Base-by-base conservation (phyloP, 2,888 invertebrate species). In the Subacronicta megacephala region DNA sequence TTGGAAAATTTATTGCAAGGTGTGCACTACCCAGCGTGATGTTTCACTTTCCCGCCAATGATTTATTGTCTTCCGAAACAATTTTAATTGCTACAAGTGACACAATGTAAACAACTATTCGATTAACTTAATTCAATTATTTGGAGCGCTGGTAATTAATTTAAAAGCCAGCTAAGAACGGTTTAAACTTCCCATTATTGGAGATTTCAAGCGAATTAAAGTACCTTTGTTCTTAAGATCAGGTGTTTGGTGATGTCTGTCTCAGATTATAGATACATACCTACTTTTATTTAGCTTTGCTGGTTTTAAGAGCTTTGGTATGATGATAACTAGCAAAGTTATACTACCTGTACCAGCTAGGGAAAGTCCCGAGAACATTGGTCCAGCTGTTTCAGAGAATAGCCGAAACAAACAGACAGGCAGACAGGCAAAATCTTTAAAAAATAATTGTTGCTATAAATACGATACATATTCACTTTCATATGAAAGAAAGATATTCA, bases 41-140 rank as follows among this genome's bases (percentile, higher is more conserved):
- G 93, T 91, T 93, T 93, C 93, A 94, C 92, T 94, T 91, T 92
- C 89, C 81, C 81, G 82, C 84, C 89, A 93, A 93, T 94, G 93
- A 94, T 94, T 94, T 93, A 94, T 93, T 82, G 87, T 87, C 88
- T 89, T 85, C 82, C 80, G 88, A 88, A 94, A 94, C 93, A 93
- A 94, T 93, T 93, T 94, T 93, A 94, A 94, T 94, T 93, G 92
- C 91, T 86, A 81, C 76, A 88, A 90, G 91, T 93, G 93, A 94
- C 93, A 93, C 89, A 83, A 83, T 93, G 93, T 93, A 94, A 93
- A 94, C 93, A 94, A 93, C 92, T 93, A 93, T 94, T 93, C 92
- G 93, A 94, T 94, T 93, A 92, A 91, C 90, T 90, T 92, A 92
- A 93, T 93, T 89, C 90, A 89, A 90, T 92, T 93, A 89, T 88